Evolutionary conservation across 2,888 invertebrate genomes (phyloP).

Genomic region (Lottia scabra): DNA sequence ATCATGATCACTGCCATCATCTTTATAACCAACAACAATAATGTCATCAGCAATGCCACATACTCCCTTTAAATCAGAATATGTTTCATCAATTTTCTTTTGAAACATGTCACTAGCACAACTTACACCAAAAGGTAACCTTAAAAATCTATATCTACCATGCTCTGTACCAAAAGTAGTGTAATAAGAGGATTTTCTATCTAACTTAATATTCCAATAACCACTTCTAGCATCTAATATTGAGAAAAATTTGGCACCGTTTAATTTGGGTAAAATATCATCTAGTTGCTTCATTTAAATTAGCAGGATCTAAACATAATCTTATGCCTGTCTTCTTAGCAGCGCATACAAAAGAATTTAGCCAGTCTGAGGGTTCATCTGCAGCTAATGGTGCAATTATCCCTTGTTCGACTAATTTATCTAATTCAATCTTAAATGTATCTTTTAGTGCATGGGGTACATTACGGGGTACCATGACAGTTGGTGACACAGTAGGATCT

Average conservation of each 20-base stretch:
- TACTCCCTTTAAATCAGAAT: neutral
- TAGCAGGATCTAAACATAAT: neutral
- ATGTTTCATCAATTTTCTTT: neutral
- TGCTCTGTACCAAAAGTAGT: constrained; percentile 3
- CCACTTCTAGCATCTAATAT: constrained; percentile 1
- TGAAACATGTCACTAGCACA: constrained; percentile 3
- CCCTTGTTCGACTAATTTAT: neutral
- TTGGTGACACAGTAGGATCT: neutral
- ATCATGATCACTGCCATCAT: constrained; percentile 1
- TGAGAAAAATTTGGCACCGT: neutral
- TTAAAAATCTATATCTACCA: constrained; percentile 3
- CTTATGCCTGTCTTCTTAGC: neutral
- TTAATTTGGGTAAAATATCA: constrained; percentile 1
- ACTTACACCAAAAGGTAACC: neutral
- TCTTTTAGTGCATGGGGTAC: neutral
- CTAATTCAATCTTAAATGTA: neutral
- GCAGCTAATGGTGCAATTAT: neutral
- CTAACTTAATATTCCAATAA: neutral
- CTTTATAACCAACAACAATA: constrained; percentile 1
- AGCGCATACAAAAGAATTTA: constrained; percentile 2
- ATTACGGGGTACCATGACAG: neutral
- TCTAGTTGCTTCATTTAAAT: neutral
- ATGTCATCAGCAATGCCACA: neutral
- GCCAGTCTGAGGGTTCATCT: neutral
- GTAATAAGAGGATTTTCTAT: neutral